These are phyloP conservation scores for Sarotherodon lohbergeri DNA, from an alignment of 2,113 vertebrate species.

Conservation along the genomic window DNA sequence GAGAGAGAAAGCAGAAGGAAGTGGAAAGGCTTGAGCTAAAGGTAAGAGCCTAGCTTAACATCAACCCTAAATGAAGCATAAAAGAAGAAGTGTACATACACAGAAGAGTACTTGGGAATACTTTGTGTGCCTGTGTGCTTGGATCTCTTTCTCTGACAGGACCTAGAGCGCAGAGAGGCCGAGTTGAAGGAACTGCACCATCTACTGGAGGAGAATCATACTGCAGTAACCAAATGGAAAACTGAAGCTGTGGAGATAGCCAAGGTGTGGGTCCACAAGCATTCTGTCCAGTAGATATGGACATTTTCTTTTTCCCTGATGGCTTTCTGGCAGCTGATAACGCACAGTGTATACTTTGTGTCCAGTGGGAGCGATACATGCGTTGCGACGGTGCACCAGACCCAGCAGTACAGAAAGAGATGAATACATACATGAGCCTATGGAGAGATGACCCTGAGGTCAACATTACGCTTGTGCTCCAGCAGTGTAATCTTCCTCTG, in stretches of 20 bases:
- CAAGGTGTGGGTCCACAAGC: conserved; percentile 63
- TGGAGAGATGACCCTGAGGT: conserved; percentile 79
- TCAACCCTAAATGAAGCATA: neutral
- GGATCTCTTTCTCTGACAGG: conserved; percentile 49
- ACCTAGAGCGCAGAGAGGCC: conserved; percentile 66
- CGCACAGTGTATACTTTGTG: neutral
- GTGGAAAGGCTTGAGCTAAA: conserved; percentile 74
- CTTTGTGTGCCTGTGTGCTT: neutral
- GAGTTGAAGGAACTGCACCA: conserved; percentile 79
- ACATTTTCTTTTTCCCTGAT: neutral
- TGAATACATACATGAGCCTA: conserved; percentile 86
- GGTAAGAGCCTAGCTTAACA: conserved; percentile 54
- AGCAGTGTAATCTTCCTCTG: conserved; percentile 75
- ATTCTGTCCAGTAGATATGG: neutral
- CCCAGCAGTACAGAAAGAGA: conserved; percentile 74
- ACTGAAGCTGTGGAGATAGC: conserved; percentile 47
- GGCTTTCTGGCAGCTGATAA: neutral
- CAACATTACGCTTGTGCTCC: conserved; percentile 67
- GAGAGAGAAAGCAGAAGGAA: conserved; percentile 67
- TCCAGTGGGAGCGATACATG: conserved; percentile 86
- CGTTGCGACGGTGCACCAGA: conserved; percentile 84
- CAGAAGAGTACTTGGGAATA: neutral
- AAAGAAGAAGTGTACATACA: neutral
- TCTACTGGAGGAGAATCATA: conserved; percentile 74
- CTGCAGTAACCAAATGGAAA: conserved; percentile 69